Percentiles rank a stretch among this genome's conserved stretches.
These are phyloP conservation scores for Zaprionus africanus DNA, from an alignment of 1,140 invertebrate genomes.

Conservation along the genomic window DNA sequence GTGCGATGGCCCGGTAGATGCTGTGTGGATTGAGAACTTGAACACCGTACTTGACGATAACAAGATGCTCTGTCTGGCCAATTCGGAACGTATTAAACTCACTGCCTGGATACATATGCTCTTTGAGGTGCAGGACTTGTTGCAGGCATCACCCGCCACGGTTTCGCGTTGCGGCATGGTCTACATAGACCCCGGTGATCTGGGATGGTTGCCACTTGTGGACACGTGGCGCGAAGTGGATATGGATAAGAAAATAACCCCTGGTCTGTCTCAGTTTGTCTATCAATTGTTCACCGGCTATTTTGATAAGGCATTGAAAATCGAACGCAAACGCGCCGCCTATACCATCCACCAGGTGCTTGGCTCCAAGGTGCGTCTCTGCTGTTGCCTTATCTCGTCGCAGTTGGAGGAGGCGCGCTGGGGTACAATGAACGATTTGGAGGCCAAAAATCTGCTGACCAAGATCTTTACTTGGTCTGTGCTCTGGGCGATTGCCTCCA, in stretches of 20 bases:
- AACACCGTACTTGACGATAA: constrained; percentile 97
- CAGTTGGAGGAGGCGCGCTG: constrained; percentile 85
- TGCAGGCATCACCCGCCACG: constrained; percentile 95
- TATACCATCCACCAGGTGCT: constrained; percentile 90
- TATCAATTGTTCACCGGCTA: constrained; percentile 87
- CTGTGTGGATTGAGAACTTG: constrained; percentile 98
- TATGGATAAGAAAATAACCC: constrained; percentile 85
- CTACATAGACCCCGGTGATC: constrained; percentile 92
- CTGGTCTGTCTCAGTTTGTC: constrained; percentile 86
- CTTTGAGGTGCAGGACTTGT: constrained; percentile 95
- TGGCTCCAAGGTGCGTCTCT: constrained; percentile 90
- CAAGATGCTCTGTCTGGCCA: constrained; percentile 95
- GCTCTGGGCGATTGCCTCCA: constrained; percentile 93
- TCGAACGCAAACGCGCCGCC: constrained; percentile 88
- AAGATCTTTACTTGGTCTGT: constrained; percentile 80
- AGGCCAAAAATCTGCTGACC: constrained; percentile 60
- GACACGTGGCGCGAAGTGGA: constrained; percentile 90
- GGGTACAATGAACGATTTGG: constrained; percentile 39
- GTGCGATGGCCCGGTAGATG: constrained; percentile 96
- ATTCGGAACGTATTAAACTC: constrained; percentile 95
- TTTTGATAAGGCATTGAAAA: constrained; percentile 88
- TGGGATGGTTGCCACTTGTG: constrained; percentile 92
- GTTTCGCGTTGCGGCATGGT: constrained; percentile 95
- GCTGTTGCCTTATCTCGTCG: constrained; percentile 90
- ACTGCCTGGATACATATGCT: constrained; percentile 93